phyloP scores from a whole-genome alignment of 2,888 invertebrate species.

The Tetragonula carbonaria region DNA sequence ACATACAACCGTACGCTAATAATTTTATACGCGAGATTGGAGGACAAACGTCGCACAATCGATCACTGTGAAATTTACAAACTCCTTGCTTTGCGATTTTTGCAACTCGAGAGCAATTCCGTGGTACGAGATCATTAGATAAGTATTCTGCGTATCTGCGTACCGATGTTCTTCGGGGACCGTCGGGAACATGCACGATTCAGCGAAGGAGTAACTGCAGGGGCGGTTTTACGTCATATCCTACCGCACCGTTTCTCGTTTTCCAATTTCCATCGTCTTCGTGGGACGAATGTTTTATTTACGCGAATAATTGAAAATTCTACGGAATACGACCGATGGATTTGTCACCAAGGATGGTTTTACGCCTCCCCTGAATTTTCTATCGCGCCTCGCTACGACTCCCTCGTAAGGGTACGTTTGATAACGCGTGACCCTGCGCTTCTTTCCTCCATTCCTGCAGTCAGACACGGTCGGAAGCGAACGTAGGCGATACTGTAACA shows the following conservation, averaged over 20 bases:
- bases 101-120: no score
- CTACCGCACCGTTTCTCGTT: conserved; percentile 41
- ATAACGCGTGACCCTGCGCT: conserved; percentile 33
- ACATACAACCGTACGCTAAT: no score
- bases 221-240: conserved; percentile 78
- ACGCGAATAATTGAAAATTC: conserved; percentile 81
- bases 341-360: conserved; percentile 80
- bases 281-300: conserved; percentile 77
- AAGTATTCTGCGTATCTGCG: no score
- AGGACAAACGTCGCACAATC: no score
- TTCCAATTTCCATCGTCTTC: conserved; percentile 28
- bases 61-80: no score
- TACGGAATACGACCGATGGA: conserved; percentile 78
- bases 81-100: no score
- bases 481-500: conserved; percentile 23
- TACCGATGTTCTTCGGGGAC: conserved; percentile 22
- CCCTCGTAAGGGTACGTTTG: conserved; percentile 26
- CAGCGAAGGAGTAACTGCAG: conserved; percentile 73
- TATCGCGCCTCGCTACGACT: conserved; percentile 43
- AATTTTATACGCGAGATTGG: no score
- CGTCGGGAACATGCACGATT: conserved; percentile 76
- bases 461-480: conserved; percentile 52
- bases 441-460: conserved; percentile 23
- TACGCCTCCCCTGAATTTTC: conserved; percentile 75
- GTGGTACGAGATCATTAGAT: no score